phyloP scores from a whole-genome alignment of 2,888 invertebrate genomes.

The Axea sp. region DNA sequence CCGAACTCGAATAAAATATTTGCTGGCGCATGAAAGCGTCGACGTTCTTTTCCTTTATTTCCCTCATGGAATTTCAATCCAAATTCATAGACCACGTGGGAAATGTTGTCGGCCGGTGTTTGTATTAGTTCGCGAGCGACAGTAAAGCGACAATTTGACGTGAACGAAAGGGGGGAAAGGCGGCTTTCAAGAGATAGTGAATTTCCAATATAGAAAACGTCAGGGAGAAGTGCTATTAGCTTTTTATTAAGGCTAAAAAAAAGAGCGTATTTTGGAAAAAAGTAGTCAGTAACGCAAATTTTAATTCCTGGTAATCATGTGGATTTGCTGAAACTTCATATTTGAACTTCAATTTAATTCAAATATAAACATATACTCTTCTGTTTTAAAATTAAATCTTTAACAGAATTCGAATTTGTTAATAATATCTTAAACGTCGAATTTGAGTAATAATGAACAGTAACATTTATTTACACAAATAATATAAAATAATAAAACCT shows the following conservation, averaged over 20 bases:
- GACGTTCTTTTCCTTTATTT: conserved; percentile 58
- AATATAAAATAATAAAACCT: too few relatives aligned
- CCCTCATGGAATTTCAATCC: conserved; percentile 56
- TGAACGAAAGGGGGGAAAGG: conserved; percentile 16
- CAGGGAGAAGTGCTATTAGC: background rate
- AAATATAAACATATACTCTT: too few relatives aligned
- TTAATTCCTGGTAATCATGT: too few relatives aligned
- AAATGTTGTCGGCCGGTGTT: conserved; percentile 57
- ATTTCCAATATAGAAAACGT: conserved; percentile 48
- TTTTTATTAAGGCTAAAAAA: conserved; percentile 18
- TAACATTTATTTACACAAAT: too few relatives aligned
- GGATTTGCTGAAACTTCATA: too few relatives aligned
- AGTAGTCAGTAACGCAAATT: too few relatives aligned
- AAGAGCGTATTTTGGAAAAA: too few relatives aligned
- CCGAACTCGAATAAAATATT: conserved; percentile 46
- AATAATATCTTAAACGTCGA: too few relatives aligned
- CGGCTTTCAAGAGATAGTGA: conserved; percentile 34
- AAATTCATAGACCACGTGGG: conserved; percentile 63
- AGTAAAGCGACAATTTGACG: conserved; percentile 60
- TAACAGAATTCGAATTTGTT: too few relatives aligned
- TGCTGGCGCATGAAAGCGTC: conserved; percentile 45
- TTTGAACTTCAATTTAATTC: too few relatives aligned
- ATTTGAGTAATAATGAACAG: too few relatives aligned
- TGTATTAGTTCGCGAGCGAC: conserved; percentile 56
- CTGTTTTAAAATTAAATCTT: too few relatives aligned